Base-by-base conservation (phyloP, 2,888 invertebrate genomes). In the Cheilosia vulpina region DNA sequence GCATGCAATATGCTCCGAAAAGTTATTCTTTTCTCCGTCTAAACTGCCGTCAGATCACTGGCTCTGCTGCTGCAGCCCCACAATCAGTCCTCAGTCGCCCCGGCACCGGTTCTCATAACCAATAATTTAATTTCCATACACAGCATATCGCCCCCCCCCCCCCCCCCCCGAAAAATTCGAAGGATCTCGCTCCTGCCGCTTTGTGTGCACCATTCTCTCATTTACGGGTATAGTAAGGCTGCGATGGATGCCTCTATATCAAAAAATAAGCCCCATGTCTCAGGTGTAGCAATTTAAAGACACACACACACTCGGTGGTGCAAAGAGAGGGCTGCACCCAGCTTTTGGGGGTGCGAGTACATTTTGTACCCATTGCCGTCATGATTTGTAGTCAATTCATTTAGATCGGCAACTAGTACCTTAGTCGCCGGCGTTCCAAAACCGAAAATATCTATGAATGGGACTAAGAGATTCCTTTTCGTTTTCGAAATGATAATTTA, bases 341-440 rank as follows among this genome's bases (percentile, higher is more conserved):
- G 21, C 2, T 60, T 73, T 81, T 73, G 63, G 72, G 77, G 87
- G 76, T 82, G 73, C 45, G 73, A 82, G 76, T 82, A 78, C 45
- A 87, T 77, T 78, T 73, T 73, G 82, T 73, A 82, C 87, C 82
- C 77, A 82, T 78, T 82, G 82, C 77, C 82, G 69, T 82, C 87
- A 82, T 87, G 87, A 87, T 87, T 87, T 87, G 87, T 87, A 87
- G 87, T 87, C 87, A 87, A 87, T 87, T 87, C 87, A 87, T 87
- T 87, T 87, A 87, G 87, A 87, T 87, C 87, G 87, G 87, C 82
- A 82, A 82, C 85, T 85, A 87, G 77, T 87, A 81, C 81, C 62
- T 60, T 62, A 47, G 66, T 17, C 19, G 21, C 27, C 57, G 24
- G 27, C 71, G 19, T 53, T 31, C 62, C 13, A 13, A 13, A 57